phyloP scores from a whole-genome alignment of 2,888 invertebrate species.

The Rhorus exstirpatorius region DNA sequence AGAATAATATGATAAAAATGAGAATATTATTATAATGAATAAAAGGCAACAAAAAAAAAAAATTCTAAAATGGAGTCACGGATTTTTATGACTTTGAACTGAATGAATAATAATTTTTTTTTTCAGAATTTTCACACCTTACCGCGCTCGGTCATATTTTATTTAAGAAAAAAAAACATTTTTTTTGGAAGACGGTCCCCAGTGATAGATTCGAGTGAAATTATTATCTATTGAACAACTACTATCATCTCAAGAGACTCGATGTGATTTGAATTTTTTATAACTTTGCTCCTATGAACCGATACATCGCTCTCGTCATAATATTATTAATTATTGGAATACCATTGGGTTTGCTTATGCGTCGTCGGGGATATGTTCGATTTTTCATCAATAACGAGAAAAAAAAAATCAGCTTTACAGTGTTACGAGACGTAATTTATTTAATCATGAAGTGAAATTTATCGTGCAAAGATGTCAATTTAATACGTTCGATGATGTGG shows the following conservation, averaged over 20 bases:
- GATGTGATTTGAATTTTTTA: no score
- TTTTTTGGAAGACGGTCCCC: no score
- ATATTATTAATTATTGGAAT: conserved; percentile 36
- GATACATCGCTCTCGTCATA: neutral
- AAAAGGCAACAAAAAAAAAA: neutral
- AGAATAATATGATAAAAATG: no score
- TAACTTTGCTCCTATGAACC: no score
- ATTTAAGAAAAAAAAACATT: neutral
- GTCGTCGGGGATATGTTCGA: neutral
- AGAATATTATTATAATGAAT: no score
- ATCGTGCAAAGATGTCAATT: neutral
- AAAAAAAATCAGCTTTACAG: neutral
- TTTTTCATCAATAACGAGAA: conserved; percentile 26
- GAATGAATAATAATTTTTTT: neutral
- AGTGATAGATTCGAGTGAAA: no score
- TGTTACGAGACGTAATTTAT: neutral
- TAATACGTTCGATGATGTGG: neutral
- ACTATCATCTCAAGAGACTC: no score
- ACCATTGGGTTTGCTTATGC: no score
- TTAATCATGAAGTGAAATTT: neutral
- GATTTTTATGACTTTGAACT: neutral
- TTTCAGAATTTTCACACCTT: neutral
- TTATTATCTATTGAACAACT: no score
- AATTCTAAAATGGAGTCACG: neutral
- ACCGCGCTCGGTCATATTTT: neutral